Base-by-base conservation (phyloP, 1,140 invertebrate species). In the Halesus radiatus region DNA sequence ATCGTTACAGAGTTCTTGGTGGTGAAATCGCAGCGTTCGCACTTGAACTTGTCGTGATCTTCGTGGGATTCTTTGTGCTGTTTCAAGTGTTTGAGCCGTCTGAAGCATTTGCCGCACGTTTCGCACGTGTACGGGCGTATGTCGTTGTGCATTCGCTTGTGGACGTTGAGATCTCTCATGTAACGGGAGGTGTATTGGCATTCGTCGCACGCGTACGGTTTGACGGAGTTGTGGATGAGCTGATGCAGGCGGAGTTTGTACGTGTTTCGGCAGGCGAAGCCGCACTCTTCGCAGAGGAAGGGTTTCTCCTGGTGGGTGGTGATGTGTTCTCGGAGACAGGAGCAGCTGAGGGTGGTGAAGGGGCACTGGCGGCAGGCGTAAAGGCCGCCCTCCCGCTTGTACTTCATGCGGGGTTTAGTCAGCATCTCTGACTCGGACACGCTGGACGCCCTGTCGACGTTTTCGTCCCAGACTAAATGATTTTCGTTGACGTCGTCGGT, bases 111-210 rank as follows among this genome's bases (percentile, higher is more conserved):
- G 0, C 86, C 87, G 75, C 87, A 88, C 0, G 85, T 80, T 22
- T 85, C 70, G 72, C 87, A 88, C 72, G 37, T 16, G 50, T 78
- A 53, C 15, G 74, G 77, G 0, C 74, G 16, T 7, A 64, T 72
- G 3, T 81, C 82, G 6, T 60, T 58, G 56, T 83, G 82, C 20
- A 86, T 86, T 4, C 88, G 85, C 84, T 88, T 90, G 79, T 92
- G 91, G 2, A 90, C 89, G 70, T 89, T 90, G 0, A 92, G 83
- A 1, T 90, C 62, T 3, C 70, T 56, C 3, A 60, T n/a, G 58
- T 76, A 58, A 78, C 92, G 92, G 84, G 94, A 94, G 10, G 92
- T 89, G 87, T 95, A 95, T 5, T 90, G 87, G 85, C 94, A 95
- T 6, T 83, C 52, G 3, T 84, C 75, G 78, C 87, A 89, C 6